These are phyloP conservation scores for Batillaria attramentaria DNA, from an alignment of 1,140 invertebrate species.

Conservation along the genomic window DNA sequence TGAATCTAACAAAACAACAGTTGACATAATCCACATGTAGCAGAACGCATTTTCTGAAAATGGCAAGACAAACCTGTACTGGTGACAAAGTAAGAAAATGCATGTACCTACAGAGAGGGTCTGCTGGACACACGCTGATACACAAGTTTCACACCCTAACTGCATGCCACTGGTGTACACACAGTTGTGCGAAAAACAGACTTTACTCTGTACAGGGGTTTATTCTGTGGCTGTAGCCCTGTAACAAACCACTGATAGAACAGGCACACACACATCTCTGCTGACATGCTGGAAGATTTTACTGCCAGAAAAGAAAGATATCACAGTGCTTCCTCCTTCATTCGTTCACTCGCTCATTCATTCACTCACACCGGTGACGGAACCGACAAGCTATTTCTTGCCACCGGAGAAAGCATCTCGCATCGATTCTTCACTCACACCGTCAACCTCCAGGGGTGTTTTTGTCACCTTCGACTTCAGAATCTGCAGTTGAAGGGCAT, in stretches of 20 bases:
- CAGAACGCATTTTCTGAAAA: too few relatives aligned
- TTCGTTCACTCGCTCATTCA: not conserved
- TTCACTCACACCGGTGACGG: not conserved
- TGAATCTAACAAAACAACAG: too few relatives aligned
- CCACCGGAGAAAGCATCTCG: not conserved
- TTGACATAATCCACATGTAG: too few relatives aligned
- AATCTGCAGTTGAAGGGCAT: slow-evolving; percentile 25
- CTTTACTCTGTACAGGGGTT: too few relatives aligned
- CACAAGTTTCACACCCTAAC: too few relatives aligned
- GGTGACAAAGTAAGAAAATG: too few relatives aligned
- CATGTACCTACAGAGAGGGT: too few relatives aligned
- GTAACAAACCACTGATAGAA: not conserved
- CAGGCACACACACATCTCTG: not conserved
- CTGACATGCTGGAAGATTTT: not conserved
- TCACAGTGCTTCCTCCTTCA: not conserved
- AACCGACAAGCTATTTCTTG: not conserved
- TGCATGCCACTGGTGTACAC: too few relatives aligned
- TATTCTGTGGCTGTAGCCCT: not conserved
- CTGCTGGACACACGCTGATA: too few relatives aligned
- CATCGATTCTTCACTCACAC: not conserved
- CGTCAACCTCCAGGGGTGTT: slow-evolving; percentile 17
- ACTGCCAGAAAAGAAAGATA: not conserved
- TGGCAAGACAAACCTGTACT: too few relatives aligned
- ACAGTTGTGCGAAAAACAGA: too few relatives aligned
- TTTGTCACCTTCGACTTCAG: slow-evolving; percentile 25